Conservation (phyloP, 2,888 invertebrate species). For the Epicampocera succincta region DNA sequence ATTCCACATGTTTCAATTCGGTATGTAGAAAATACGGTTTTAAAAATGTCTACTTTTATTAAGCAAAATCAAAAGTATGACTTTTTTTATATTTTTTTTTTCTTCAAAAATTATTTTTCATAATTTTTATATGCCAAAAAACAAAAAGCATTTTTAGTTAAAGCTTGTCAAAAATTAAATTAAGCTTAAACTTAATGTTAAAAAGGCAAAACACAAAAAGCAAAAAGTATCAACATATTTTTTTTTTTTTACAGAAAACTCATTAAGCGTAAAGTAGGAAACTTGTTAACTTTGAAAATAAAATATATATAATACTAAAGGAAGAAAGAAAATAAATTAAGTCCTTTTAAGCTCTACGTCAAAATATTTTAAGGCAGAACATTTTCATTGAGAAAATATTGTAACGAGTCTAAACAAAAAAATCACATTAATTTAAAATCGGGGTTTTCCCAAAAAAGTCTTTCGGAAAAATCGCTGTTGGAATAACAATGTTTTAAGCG, state of each 20-base stretch:
- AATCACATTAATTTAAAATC: constrained; percentile 9
- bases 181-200: constrained; percentile 70
- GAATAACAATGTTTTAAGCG: constrained; percentile 24
- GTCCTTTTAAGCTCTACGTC: constrained; percentile 41
- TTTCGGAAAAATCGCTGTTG: constrained; percentile 25
- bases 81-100: too few species aligned
- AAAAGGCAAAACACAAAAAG: constrained; percentile 61
- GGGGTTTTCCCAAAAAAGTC: background rate
- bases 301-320: constrained; percentile 33
- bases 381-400: too few species aligned
- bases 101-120: constrained; percentile 30
- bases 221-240: constrained; percentile 35
- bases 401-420: background rate
- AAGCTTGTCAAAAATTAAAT: constrained; percentile 74
- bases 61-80: too few species aligned
- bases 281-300: constrained; percentile 16
- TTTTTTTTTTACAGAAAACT: constrained; percentile 23
- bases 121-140: constrained; percentile 58
- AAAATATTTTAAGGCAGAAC: background rate
- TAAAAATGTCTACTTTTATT: too few species aligned
- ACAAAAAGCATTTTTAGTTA: constrained; percentile 73
- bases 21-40: too few species aligned
- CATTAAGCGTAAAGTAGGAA: constrained; percentile 25
- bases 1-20: too few species aligned
- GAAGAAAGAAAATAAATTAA: constrained; percentile 54